Percentiles rank a stretch among this genome's conserved stretches.
Evolutionary conservation across 1,140 invertebrate species (phyloP).

Genomic region (Drosophila busckii): DNA sequence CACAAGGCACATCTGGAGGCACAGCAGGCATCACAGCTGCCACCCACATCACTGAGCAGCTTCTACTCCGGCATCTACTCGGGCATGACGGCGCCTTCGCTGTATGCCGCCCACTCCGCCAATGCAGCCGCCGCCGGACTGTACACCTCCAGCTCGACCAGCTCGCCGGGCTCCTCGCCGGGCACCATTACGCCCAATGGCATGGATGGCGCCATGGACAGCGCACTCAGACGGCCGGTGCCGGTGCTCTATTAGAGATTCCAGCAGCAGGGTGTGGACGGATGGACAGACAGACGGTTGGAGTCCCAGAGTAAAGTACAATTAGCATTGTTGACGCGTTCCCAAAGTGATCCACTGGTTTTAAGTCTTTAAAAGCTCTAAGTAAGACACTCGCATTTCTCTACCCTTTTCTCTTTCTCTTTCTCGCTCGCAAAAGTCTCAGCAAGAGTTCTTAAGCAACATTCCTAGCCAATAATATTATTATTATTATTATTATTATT

Average conservation of each 20-base stretch:
- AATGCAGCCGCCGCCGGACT: slow-evolving; percentile 69
- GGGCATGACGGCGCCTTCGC: slow-evolving; percentile 78
- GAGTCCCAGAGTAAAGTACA: slow-evolving; percentile 71
- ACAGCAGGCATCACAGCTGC: slow-evolving; percentile 78
- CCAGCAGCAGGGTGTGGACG: background rate
- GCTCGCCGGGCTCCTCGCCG: slow-evolving; percentile 79
- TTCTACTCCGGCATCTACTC: slow-evolving; percentile 83
- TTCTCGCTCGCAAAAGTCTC: slow-evolving; percentile 49
- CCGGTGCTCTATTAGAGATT: slow-evolving; percentile 81
- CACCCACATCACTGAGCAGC: slow-evolving; percentile 81
- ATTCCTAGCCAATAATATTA: slow-evolving; percentile 67
- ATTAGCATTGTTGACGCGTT: slow-evolving; percentile 67
- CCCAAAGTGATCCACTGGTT: slow-evolving; percentile 77
- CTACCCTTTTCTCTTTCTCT: slow-evolving; percentile 24
- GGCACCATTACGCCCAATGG: slow-evolving; percentile 70
- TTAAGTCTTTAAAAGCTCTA: slow-evolving; percentile 77
- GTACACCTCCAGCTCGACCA: slow-evolving; percentile 78
- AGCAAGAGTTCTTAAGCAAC: slow-evolving; percentile 32
- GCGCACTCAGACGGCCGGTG: slow-evolving; percentile 81
- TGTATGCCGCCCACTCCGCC: slow-evolving; percentile 79
- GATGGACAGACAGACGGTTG: too few relatives aligned
- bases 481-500: slow-evolving; percentile 18
- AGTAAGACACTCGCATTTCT: slow-evolving; percentile 53
- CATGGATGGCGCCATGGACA: slow-evolving; percentile 73
- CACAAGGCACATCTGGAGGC: slow-evolving; percentile 68